A percentile compares a stretch with the other conserved stretches of the same genome.
Evolutionary conservation across 2,797 vertebrate species (phyloP).

Genomic region (Smutsia gigantea): DNA sequence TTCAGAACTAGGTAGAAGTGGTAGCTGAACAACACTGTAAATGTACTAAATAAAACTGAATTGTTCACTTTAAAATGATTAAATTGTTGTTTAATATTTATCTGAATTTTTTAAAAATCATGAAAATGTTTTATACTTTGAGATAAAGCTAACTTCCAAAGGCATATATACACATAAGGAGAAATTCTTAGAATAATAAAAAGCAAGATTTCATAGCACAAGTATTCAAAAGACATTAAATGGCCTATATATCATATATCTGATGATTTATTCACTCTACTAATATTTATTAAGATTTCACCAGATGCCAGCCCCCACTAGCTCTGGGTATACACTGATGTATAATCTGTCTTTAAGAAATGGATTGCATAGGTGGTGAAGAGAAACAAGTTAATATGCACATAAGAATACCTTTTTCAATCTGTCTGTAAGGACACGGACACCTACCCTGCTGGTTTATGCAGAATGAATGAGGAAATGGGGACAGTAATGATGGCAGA

Average conservation of each 20-base stretch:
- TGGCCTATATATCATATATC: neutral
- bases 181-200: neutral
- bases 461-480: neutral
- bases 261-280: neutral
- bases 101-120: neutral
- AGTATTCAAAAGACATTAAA: neutral
- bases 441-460: neutral
- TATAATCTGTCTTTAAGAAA: neutral
- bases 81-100: neutral
- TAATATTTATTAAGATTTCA: neutral
- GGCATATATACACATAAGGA: neutral
- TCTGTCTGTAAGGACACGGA: neutral
- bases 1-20: neutral
- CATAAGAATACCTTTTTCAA: neutral
- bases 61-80: neutral
- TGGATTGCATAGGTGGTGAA: neutral
- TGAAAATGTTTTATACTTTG: neutral
- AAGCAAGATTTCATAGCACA: neutral
- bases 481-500: neutral
- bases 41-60: neutral
- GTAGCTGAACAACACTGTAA: neutral
- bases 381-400: neutral
- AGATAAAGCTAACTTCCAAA: conserved; percentile 3
- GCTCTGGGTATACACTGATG: neutral
- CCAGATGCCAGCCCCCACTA: neutral